A percentile compares a stretch with the other conserved stretches of the same genome.
Evolutionary conservation across 2,888 invertebrate species (phyloP).

Genomic region (Leuctra nigra): DNA sequence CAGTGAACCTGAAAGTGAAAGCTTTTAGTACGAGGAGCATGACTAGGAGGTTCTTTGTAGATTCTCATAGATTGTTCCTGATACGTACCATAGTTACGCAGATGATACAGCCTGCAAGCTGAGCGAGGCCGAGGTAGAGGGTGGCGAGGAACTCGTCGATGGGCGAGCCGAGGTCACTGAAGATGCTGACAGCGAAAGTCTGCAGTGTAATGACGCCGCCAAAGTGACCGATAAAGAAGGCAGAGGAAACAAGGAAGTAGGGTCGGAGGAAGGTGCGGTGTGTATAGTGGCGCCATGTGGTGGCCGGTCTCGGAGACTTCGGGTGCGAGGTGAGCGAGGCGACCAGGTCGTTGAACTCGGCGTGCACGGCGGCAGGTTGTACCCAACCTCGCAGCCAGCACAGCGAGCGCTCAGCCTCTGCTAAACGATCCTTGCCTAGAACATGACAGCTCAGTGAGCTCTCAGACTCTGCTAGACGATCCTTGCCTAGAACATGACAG

Average conservation of each 20-base stretch:
- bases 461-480: too few relatives aligned
- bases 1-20: slow-evolving; percentile 58
- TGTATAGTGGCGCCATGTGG: slow-evolving; percentile 26
- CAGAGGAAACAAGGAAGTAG: slow-evolving; percentile 55
- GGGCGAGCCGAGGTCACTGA: slow-evolving; percentile 57
- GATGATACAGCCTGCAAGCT: slow-evolving; percentile 55
- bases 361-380: slow-evolving; percentile 48
- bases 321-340: not conserved
- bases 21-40: too few relatives aligned
- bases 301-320: not conserved
- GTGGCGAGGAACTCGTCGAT: slow-evolving; percentile 72
- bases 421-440: slow-evolving; percentile 25
- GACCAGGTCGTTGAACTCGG: slow-evolving; percentile 38
- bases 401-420: slow-evolving; percentile 39
- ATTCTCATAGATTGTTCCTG: too few relatives aligned
- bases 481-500: too few relatives aligned
- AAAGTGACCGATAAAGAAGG: slow-evolving; percentile 68
- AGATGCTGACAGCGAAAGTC: slow-evolving; percentile 46
- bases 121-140: slow-evolving; percentile 60
- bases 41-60: too few relatives aligned
- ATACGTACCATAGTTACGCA: too few relatives aligned
- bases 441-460: too few relatives aligned
- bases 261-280: slow-evolving; percentile 57
- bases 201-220: slow-evolving; percentile 68
- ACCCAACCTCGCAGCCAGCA: slow-evolving; percentile 68